Conservation (phyloP, 2,113 vertebrate species). For the Neolamprologus fasciatus region DNA sequence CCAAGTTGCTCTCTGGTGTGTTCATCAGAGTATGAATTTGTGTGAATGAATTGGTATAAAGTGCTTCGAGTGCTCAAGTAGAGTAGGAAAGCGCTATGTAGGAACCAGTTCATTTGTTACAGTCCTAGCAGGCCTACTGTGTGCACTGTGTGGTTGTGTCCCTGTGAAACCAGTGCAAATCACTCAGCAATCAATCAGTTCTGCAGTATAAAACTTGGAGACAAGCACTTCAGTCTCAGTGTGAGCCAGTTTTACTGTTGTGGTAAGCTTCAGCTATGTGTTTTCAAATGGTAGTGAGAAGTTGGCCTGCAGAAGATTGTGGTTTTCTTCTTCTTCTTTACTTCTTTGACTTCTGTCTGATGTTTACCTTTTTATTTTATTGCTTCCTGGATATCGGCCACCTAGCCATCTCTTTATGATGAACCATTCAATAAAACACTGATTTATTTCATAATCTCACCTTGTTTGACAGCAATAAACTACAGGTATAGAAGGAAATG, state of each 20-base stretch:
- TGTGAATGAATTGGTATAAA: background rate
- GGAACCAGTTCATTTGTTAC: background rate
- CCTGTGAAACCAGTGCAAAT: background rate
- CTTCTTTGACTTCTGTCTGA: background rate
- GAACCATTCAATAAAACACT: background rate
- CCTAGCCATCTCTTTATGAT: background rate
- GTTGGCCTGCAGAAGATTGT: background rate
- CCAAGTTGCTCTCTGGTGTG: background rate
- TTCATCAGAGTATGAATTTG: background rate
- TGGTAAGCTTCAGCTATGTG: background rate
- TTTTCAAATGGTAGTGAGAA: background rate
- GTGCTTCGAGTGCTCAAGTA: background rate
- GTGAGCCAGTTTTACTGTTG: background rate
- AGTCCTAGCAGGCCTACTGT: background rate
- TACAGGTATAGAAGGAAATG: slow-evolving; percentile 3
- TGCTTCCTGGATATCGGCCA: background rate
- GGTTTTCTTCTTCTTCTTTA: background rate
- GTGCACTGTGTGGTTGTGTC: background rate
- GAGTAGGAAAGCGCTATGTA: background rate
- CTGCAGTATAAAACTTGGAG: background rate
- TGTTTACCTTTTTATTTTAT: background rate
- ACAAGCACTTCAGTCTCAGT: background rate
- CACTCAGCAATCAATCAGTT: background rate
- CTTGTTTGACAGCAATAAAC: background rate
- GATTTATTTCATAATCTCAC: background rate